Evolutionary conservation across 2,888 invertebrate genomes (phyloP).

Genomic region (Sturmia bella): DNA sequence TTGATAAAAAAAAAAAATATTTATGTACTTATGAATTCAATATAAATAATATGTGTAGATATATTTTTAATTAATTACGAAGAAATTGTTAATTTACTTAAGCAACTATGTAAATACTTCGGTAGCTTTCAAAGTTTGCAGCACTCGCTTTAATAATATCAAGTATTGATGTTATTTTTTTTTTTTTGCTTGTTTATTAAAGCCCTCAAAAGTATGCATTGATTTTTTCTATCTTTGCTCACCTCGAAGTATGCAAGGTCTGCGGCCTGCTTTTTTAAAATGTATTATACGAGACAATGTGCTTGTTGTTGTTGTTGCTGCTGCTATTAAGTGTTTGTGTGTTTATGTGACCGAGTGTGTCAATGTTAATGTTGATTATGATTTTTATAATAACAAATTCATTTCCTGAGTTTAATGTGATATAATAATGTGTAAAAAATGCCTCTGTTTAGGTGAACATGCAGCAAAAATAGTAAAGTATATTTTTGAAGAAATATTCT

Average conservation of each 20-base stretch:
- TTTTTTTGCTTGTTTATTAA: slow-evolving; percentile 37
- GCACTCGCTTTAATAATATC: slow-evolving; percentile 39
- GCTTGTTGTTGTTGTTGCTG: background rate
- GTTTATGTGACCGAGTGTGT: background rate
- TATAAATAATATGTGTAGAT: too few relatives aligned
- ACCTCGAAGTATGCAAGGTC: slow-evolving; percentile 60
- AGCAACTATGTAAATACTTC: background rate
- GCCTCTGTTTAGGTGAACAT: too few relatives aligned
- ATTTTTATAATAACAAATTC: too few relatives aligned
- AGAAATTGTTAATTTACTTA: too few relatives aligned
- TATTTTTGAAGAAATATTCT: too few relatives aligned
- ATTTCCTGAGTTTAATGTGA: too few relatives aligned
- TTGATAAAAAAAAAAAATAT: too few relatives aligned
- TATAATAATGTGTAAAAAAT: too few relatives aligned
- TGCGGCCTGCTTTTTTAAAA: background rate
- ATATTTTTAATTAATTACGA: too few relatives aligned
- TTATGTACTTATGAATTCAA: too few relatives aligned
- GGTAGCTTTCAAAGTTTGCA: background rate
- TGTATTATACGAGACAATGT: background rate
- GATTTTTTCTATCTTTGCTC: slow-evolving; percentile 45
- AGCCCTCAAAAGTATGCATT: slow-evolving; percentile 56
- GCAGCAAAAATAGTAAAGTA: too few relatives aligned
- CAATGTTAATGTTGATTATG: background rate
- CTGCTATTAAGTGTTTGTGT: background rate
- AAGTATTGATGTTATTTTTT: background rate